These are phyloP conservation scores for Rynchops niger DNA, from an alignment of 2,113 vertebrate genomes.

Conservation along the genomic window DNA sequence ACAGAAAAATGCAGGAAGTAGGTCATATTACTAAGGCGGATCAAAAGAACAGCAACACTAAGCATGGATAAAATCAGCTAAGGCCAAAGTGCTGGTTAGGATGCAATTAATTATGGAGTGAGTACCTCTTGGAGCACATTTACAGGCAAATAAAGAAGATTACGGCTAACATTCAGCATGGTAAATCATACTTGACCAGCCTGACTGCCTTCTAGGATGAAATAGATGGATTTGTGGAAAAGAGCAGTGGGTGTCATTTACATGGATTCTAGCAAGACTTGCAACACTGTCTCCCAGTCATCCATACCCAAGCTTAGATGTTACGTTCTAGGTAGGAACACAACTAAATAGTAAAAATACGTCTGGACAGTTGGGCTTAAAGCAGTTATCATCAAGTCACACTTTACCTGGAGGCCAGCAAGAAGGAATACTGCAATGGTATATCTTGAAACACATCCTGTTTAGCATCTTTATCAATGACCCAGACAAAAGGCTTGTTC, in stretches of 20 bases:
- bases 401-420: neutral
- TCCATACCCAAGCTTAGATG: neutral
- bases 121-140: neutral
- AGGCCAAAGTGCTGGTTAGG: neutral
- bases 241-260: neutral
- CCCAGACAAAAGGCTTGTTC: neutral
- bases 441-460: neutral
- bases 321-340: neutral
- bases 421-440: neutral
- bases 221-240: neutral
- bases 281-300: neutral
- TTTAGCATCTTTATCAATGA: neutral
- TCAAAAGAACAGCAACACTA: neutral
- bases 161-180: neutral
- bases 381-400: neutral
- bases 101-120: neutral
- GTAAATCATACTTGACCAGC: neutral
- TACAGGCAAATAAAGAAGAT: neutral
- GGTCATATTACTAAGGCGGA: neutral
- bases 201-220: neutral
- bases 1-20: neutral
- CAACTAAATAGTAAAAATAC: neutral
- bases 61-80: neutral
- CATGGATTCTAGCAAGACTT: neutral
- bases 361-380: neutral